phyloP scores from a whole-genome alignment of 1,140 invertebrate genomes.

The Hypothenemus hampei region DNA sequence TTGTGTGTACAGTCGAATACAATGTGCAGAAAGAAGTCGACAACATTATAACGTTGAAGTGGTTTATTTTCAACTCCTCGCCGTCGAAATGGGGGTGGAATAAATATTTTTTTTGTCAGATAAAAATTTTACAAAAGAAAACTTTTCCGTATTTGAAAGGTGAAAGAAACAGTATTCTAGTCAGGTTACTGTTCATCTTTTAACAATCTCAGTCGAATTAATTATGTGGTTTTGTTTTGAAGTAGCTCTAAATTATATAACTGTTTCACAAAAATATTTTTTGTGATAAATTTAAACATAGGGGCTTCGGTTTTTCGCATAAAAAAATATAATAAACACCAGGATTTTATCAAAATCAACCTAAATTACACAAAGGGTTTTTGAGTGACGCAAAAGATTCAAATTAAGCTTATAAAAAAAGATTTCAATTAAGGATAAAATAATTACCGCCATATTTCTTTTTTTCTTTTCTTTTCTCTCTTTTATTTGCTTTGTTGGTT shows the following conservation, averaged over 20 bases:
- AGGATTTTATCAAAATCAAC: slow-evolving; percentile 7
- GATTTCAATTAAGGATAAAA: slow-evolving; percentile 17
- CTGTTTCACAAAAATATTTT: no score
- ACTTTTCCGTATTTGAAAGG: slow-evolving; percentile 10
- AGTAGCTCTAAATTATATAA: no score
- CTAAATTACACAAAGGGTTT: slow-evolving; percentile 10
- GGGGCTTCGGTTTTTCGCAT: no score
- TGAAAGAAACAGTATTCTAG: slow-evolving; percentile 11
- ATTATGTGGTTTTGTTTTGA: slow-evolving; percentile 20
- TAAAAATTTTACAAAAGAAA: slow-evolving; percentile 11
- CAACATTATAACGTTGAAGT: slow-evolving; percentile 22
- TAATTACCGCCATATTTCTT: slow-evolving; percentile 15
- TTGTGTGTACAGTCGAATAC: slow-evolving; percentile 16
- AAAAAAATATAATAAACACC: background rate
- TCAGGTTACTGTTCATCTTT: slow-evolving; percentile 10
- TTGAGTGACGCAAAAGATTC: slow-evolving; percentile 7
- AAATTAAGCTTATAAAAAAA: slow-evolving; percentile 16
- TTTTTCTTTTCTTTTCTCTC: slow-evolving; percentile 1
- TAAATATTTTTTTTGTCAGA: slow-evolving; percentile 19
- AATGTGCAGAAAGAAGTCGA: slow-evolving; percentile 17
- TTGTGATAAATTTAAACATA: no score
- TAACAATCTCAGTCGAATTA: slow-evolving; percentile 21
- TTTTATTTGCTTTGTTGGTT: no score
- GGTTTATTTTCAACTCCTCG: slow-evolving; percentile 16
- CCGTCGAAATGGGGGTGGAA: slow-evolving; percentile 14